phyloP scores from a whole-genome alignment of 2,888 invertebrate species.

The Ichneumon xanthorius region DNA sequence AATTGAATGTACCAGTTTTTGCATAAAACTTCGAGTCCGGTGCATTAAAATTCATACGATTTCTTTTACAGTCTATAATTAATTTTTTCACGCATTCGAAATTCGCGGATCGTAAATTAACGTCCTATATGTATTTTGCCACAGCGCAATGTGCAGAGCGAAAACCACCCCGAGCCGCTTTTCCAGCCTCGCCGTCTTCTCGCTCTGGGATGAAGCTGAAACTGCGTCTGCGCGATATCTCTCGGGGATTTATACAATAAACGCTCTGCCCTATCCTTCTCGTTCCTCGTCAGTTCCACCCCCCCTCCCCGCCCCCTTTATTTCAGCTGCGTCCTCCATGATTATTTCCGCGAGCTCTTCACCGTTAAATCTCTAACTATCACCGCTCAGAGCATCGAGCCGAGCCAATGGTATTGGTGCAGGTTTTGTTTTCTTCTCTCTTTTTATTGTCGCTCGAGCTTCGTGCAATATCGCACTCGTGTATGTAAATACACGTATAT shows the following conservation, averaged over 20 bases:
- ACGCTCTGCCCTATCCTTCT: background rate
- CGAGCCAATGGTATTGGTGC: constrained; percentile 22
- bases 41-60: no score
- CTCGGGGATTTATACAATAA: constrained; percentile 29
- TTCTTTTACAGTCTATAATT: background rate
- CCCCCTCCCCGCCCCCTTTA: background rate
- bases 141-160: background rate
- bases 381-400: background rate
- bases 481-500: background rate
- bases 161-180: constrained; percentile 25
- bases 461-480: constrained; percentile 3
- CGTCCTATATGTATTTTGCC: background rate
- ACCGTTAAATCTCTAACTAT: constrained; percentile 4
- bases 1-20: no score
- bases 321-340: constrained; percentile 25
- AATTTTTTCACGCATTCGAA: background rate
- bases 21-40: no score
- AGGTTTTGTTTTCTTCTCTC: constrained; percentile 15
- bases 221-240: constrained; percentile 61
- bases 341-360: constrained; percentile 33
- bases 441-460: background rate
- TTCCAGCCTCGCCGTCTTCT: constrained; percentile 44
- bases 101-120: background rate
- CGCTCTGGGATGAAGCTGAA: constrained; percentile 20
- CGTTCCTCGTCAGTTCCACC: background rate